Percentiles rank a stretch among this genome's conserved stretches.
Conservation (phyloP, 37 sponge, comb jelly and placozoan species). For the Petrosia ficiformis region DNA sequence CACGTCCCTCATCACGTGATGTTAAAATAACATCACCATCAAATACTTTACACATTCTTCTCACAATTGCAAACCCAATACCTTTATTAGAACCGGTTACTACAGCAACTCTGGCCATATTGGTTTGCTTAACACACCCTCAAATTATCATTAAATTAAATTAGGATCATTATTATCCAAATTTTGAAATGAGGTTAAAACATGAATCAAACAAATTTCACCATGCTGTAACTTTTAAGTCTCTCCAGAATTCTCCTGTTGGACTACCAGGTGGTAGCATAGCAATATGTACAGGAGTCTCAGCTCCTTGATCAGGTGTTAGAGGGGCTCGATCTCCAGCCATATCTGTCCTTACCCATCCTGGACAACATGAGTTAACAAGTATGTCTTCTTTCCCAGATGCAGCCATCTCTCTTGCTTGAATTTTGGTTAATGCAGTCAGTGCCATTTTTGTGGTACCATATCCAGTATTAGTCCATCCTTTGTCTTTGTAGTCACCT, state of each 20-base stretch:
- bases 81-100: conserved; percentile 95
- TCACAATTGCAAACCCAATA: conserved; percentile 84
- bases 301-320: conserved; percentile 86
- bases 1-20: conserved; percentile 54
- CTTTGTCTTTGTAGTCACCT: conserved; percentile 25
- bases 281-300: conserved; percentile 63
- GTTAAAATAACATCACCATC: conserved; percentile 87
- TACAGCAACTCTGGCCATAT: conserved; percentile 58
- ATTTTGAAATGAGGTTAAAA: no score
- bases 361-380: conserved; percentile 74
- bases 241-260: conserved; percentile 74
- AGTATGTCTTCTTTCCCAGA: conserved; percentile 57
- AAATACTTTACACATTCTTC: conserved; percentile 73
- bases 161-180: no score
- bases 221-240: conserved; percentile 59
- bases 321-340: conserved; percentile 51
- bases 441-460: conserved; percentile 44
- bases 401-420: conserved; percentile 18
- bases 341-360: conserved; percentile 84
- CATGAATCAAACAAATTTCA: no score
- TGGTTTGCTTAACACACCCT: no score
- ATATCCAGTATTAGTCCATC: conserved; percentile 71
- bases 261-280: conserved; percentile 67
- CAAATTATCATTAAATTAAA: no score
- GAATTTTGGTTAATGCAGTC: conserved; percentile 55